These are phyloP conservation scores for Craniophora ligustri DNA, from an alignment of 2,888 invertebrate genomes.

Conservation along the genomic window DNA sequence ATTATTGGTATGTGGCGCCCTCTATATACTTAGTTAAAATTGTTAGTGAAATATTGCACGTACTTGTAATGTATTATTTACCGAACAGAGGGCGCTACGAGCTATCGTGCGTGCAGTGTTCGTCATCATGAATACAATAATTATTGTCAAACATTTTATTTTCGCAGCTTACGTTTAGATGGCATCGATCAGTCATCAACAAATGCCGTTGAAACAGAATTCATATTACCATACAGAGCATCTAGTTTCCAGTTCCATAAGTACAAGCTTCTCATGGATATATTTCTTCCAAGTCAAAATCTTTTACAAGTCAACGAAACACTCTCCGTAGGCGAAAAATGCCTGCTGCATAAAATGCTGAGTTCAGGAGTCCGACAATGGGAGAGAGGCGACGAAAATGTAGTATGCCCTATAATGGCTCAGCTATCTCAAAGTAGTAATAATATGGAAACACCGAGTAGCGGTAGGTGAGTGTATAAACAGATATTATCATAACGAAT, in stretches of 20 bases:
- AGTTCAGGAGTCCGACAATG: constrained; percentile 88
- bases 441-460: constrained; percentile 64
- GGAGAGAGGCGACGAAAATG: constrained; percentile 89
- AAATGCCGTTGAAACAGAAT: constrained; percentile 80
- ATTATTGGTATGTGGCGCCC: background rate
- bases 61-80: background rate
- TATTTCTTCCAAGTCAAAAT: constrained; percentile 87
- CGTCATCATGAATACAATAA: no score
- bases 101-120: no score
- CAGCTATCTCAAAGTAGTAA: constrained; percentile 66
- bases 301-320: constrained; percentile 73
- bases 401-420: constrained; percentile 82
- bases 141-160: constrained; percentile 5
- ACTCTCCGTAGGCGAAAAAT: constrained; percentile 81
- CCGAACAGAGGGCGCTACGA: background rate
- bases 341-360: constrained; percentile 87
- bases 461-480: constrained; percentile 61
- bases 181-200: constrained; percentile 88
- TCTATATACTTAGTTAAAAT: background rate
- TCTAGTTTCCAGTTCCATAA: constrained; percentile 89
- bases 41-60: background rate
- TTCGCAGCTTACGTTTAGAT: constrained; percentile 88
- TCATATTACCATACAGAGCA: constrained; percentile 88
- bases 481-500: background rate
- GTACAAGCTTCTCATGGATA: constrained; percentile 88